A percentile compares a stretch with the other conserved stretches of the same genome.
Conservation (phyloP, 2,113 vertebrate species). For the Dicentrarchus labrax region DNA sequence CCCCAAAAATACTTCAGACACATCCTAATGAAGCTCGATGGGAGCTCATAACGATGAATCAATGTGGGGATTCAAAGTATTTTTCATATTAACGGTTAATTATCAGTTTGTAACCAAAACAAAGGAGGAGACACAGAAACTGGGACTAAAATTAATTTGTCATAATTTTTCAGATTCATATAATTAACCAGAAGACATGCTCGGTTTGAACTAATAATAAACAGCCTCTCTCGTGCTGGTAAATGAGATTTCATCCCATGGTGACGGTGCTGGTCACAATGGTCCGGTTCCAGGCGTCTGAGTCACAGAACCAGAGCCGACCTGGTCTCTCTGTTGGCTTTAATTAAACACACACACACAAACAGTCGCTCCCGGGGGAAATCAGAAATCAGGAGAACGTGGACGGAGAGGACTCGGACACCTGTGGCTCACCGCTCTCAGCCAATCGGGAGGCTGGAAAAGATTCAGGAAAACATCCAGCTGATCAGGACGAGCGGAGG, state of each 20-base stretch:
- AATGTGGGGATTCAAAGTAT: no score
- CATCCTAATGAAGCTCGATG: no score
- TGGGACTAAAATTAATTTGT: background rate
- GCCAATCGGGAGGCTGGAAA: constrained; percentile 62
- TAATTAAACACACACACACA: constrained; percentile 48
- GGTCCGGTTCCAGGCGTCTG: background rate
- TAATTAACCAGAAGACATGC: background rate
- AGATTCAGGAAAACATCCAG: constrained; percentile 20
- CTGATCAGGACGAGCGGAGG: constrained; percentile 13
- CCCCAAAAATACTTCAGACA: no score
- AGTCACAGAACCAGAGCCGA: background rate
- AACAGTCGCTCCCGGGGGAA: constrained; percentile 29
- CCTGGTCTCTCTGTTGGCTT: background rate
- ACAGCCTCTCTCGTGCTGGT: no score
- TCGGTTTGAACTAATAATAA: background rate
- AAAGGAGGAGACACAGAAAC: no score
- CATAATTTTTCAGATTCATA: background rate
- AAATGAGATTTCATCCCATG: constrained; percentile 3
- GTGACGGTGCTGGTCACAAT: background rate
- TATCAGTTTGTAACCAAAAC: no score
- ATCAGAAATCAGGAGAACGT: constrained; percentile 53
- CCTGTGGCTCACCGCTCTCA: constrained; percentile 54
- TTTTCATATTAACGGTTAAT: no score
- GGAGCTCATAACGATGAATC: no score
- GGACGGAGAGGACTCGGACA: constrained; percentile 25